Percentiles rank a stretch among this genome's conserved stretches.
phyloP scores from a whole-genome alignment of 1,140 invertebrate genomes.

The Drosophila oshimai region DNA sequence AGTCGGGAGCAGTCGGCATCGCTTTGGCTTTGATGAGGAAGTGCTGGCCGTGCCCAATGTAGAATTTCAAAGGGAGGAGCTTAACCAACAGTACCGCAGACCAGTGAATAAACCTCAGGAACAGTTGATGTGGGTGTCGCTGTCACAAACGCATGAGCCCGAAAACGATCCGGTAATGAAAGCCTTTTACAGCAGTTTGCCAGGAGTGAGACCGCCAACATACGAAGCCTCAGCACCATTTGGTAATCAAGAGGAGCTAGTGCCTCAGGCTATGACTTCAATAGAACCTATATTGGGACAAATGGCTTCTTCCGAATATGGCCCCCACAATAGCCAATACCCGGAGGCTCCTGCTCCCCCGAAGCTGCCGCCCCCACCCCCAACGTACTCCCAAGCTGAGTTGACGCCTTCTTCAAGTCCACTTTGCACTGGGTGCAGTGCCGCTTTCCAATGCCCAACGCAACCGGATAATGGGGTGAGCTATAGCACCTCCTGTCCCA shows the following conservation, averaged over 20 bases:
- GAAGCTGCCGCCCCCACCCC: background rate
- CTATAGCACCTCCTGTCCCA: conserved; percentile 38
- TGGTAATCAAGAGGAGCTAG: background rate
- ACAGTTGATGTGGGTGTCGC: conserved; percentile 31
- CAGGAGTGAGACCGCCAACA: background rate
- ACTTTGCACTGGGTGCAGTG: conserved; percentile 69
- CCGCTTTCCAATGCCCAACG: conserved; percentile 9
- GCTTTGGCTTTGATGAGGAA: conserved; percentile 2
- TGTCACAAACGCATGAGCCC: conserved; percentile 10
- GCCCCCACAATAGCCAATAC: background rate
- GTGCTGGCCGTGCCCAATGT: conserved; percentile 42
- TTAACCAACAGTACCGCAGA: conserved; percentile 20
- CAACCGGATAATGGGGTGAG: conserved; percentile 3
- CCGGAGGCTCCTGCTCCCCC: background rate
- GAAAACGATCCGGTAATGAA: conserved; percentile 66
- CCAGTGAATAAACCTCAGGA: background rate
- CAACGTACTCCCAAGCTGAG: background rate
- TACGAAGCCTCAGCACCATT: background rate
- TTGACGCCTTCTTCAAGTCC: background rate
- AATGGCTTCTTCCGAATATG: background rate
- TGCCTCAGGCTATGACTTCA: background rate
- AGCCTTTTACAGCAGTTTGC: conserved; percentile 54
- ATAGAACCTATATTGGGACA: conserved; percentile 13
- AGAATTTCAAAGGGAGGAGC: conserved; percentile 27
- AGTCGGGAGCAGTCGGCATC: conserved; percentile 24